Evolutionary conservation across 2,113 vertebrate genomes (phyloP).

Genomic region (Excalfactoria chinensis): DNA sequence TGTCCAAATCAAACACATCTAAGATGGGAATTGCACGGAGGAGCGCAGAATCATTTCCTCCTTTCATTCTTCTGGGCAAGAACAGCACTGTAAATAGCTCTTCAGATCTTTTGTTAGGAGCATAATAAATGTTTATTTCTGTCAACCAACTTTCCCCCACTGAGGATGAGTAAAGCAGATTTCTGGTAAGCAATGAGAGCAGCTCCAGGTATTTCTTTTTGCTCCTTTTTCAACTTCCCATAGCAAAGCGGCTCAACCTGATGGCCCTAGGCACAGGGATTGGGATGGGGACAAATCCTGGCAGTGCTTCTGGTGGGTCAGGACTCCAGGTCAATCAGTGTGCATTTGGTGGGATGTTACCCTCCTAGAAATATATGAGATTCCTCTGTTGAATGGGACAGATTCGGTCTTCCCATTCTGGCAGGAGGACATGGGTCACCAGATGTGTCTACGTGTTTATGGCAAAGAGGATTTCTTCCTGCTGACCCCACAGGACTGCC

Average conservation of each 20-base stretch:
- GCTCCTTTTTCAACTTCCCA: background rate
- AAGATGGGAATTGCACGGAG: background rate
- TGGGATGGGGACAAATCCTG: rapidly evolving
- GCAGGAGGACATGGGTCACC: background rate
- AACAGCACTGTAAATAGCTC: background rate
- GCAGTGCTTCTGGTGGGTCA: background rate
- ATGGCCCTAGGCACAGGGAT: rapidly evolving
- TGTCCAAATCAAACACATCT: background rate
- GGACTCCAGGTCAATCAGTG: background rate
- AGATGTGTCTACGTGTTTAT: background rate
- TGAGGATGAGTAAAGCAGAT: background rate
- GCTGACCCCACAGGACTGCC: background rate
- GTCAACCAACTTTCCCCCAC: background rate
- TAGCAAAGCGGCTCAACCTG: rapidly evolving
- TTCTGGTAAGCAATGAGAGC: background rate
- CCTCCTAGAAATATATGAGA: background rate
- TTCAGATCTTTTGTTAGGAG: background rate
- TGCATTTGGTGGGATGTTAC: background rate
- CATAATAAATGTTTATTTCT: background rate
- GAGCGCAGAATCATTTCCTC: background rate
- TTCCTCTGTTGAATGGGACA: background rate
- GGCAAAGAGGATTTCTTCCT: background rate
- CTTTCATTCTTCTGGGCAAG: background rate
- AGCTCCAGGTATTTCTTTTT: rapidly evolving
- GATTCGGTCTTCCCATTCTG: background rate